phyloP scores from a whole-genome alignment of 2,888 invertebrate species.

The Neoitamus cyanurus region DNA sequence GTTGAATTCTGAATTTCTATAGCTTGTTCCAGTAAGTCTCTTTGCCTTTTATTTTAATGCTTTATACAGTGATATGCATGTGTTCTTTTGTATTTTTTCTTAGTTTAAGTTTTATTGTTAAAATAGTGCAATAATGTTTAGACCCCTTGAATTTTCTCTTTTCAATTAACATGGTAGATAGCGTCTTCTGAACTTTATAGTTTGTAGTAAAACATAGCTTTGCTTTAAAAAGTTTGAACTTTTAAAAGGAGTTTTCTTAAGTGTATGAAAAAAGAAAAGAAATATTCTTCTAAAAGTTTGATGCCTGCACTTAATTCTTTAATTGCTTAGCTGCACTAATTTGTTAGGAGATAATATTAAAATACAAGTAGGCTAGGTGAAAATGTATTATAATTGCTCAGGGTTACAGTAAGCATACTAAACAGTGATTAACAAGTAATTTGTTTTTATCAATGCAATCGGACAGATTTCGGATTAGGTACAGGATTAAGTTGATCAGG shows the following conservation, averaged over 20 bases:
- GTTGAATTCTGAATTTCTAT: not conserved
- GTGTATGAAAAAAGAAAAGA: slow-evolving; percentile 53
- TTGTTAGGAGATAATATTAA: slow-evolving; percentile 47
- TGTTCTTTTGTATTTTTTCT: not conserved
- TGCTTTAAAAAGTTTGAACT: slow-evolving; percentile 54
- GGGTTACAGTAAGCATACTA: slow-evolving; percentile 11
- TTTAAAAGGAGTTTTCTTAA: slow-evolving; percentile 43
- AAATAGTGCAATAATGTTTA: not conserved
- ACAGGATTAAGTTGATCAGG: slow-evolving; percentile 15
- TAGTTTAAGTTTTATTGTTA: not conserved
- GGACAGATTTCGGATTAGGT: slow-evolving; percentile 11
- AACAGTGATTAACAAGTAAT: not conserved
- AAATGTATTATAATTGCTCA: not conserved
- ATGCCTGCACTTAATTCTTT: slow-evolving; percentile 55
- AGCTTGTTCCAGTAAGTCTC: slow-evolving; percentile 41
- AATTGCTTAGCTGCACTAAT: slow-evolving; percentile 69
- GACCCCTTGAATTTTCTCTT: slow-evolving; percentile 35
- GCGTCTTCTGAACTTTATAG: not conserved
- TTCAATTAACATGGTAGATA: not conserved
- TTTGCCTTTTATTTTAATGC: not conserved
- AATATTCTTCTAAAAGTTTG: slow-evolving; percentile 27
- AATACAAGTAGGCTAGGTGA: slow-evolving; percentile 22
- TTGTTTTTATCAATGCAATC: slow-evolving; percentile 23
- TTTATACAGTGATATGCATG: not conserved
- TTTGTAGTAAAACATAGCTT: slow-evolving; percentile 9